These are phyloP conservation scores for Boloria selene DNA, from an alignment of 2,888 invertebrate species.

Conservation along the genomic window DNA sequence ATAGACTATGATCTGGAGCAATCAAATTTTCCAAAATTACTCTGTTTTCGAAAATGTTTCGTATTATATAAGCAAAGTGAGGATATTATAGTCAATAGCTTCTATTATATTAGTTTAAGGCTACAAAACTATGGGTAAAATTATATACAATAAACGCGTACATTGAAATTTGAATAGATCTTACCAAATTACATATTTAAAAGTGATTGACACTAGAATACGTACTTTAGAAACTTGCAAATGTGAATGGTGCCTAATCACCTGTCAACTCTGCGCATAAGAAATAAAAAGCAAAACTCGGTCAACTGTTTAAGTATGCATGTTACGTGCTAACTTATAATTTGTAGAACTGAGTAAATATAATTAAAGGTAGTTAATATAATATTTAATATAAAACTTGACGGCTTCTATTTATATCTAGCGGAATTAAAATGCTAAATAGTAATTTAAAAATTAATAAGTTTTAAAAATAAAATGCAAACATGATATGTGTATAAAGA, in stretches of 20 bases:
- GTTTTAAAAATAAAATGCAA: neutral
- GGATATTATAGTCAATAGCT: too few species aligned
- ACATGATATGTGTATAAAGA: too few species aligned
- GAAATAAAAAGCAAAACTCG: constrained; percentile 30
- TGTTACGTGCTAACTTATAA: constrained; percentile 21
- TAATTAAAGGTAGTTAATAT: constrained; percentile 11
- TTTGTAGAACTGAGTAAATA: constrained; percentile 23
- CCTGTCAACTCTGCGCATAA: constrained; percentile 17
- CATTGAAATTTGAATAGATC: too few species aligned
- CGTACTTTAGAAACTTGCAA: neutral
- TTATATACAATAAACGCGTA: too few species aligned
- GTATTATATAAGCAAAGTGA: too few species aligned
- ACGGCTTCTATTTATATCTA: constrained; percentile 2
- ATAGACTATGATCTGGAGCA: too few species aligned
- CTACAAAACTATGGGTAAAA: too few species aligned
- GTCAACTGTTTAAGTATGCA: constrained; percentile 27
- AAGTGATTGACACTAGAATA: neutral
- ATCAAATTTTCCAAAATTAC: too few species aligned
- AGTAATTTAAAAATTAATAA: neutral
- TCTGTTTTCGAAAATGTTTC: too few species aligned
- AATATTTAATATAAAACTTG: constrained; percentile 10
- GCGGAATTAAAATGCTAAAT: neutral
- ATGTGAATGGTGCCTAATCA: constrained; percentile 5
- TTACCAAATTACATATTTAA: too few species aligned
- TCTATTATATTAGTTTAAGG: too few species aligned